Conservation (phyloP, 2,888 invertebrate species). For the Agrilus biguttatus region DNA sequence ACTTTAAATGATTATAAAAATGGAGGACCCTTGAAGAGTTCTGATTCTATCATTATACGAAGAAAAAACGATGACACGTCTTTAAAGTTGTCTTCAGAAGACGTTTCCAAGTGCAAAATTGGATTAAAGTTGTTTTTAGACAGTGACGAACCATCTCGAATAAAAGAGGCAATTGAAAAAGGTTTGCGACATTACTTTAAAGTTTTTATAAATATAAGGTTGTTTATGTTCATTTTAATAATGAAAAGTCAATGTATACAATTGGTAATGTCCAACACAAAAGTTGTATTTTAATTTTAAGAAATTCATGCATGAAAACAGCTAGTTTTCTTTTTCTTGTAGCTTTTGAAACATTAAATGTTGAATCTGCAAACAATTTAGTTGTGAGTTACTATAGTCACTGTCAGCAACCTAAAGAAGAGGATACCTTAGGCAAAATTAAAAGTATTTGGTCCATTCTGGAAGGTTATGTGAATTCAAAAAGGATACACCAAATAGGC, state of each 20-base stretch:
- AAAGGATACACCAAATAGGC: constrained; percentile 60
- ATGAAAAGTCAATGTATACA: too few relatives aligned
- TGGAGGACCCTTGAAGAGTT: constrained; percentile 15
- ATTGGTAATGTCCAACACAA: background rate
- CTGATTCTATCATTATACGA: constrained; percentile 37
- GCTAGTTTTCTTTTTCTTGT: constrained; percentile 22
- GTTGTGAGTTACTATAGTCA: constrained; percentile 55
- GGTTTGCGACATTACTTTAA: constrained; percentile 32
- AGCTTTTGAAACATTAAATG: constrained; percentile 59
- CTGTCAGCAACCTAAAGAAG: constrained; percentile 16
- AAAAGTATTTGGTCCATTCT: constrained; percentile 63
- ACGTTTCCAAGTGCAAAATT: constrained; percentile 64
- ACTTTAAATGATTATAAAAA: constrained; percentile 35
- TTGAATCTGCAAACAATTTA: constrained; percentile 65
- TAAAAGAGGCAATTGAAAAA: constrained; percentile 60
- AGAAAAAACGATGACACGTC: constrained; percentile 47
- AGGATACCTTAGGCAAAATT: constrained; percentile 43
- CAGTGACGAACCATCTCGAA: constrained; percentile 44
- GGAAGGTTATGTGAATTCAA: constrained; percentile 52
- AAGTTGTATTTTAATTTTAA: background rate
- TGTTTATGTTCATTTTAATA: background rate
- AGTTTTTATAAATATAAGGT: background rate
- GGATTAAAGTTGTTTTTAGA: constrained; percentile 79
- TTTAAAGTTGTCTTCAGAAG: constrained; percentile 51
- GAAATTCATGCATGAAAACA: background rate